Evolutionary conservation across 2,797 vertebrate genomes (phyloP).

Genomic region (Brachyalestes nurse): DNA sequence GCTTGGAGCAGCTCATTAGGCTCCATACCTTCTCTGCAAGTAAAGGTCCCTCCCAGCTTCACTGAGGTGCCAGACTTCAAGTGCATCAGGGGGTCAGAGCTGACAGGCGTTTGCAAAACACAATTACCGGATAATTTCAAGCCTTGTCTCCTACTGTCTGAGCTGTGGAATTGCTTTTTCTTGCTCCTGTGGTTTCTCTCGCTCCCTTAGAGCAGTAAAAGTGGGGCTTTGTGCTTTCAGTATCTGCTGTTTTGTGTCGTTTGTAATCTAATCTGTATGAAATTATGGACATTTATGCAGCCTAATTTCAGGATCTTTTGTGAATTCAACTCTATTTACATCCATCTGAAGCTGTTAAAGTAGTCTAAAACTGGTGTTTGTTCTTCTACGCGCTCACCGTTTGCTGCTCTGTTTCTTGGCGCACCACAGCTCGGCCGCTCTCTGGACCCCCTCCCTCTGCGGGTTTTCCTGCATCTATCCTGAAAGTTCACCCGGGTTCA

Average conservation of each 20-base stretch:
- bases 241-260: constrained; percentile 53
- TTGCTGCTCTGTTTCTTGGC: too few relatives aligned
- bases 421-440: too few relatives aligned
- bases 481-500: too few relatives aligned
- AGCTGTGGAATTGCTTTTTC: neutral
- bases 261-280: neutral
- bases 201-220: constrained; percentile 14
- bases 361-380: too few relatives aligned
- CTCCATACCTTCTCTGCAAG: constrained; percentile 69
- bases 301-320: neutral
- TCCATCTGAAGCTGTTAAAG: too few relatives aligned
- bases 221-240: constrained; percentile 45
- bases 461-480: too few relatives aligned
- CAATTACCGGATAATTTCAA: constrained; percentile 60
- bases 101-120: constrained; percentile 75
- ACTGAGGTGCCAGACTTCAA: constrained; percentile 51
- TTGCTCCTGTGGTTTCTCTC: constrained; percentile 19
- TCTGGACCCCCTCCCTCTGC: too few relatives aligned
- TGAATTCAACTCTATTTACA: too few relatives aligned
- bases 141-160: constrained; percentile 10
- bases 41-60: constrained; percentile 65
- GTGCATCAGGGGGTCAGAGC: constrained; percentile 62
- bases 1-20: constrained; percentile 72
- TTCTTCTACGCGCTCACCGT: too few relatives aligned
- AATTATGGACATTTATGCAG: neutral